Evolutionary conservation across 1,140 invertebrate species (phyloP).

Genomic region (Drosophila arawakana): DNA sequence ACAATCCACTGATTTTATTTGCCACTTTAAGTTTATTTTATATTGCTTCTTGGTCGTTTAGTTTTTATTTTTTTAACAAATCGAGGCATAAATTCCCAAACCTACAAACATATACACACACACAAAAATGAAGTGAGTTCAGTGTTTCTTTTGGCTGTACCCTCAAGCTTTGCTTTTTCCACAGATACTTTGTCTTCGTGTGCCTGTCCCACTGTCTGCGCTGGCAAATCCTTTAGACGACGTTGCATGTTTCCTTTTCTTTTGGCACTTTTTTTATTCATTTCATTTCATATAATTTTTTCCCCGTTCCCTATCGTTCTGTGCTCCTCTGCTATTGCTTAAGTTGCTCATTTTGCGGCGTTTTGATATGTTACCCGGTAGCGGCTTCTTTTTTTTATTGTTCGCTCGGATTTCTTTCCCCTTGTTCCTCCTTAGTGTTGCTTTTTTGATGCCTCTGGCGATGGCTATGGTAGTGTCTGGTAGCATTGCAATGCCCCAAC

Average conservation of each 20-base stretch:
- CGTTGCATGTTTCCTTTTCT: constrained; percentile 74
- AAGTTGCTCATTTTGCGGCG: constrained; percentile 77
- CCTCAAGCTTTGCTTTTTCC: constrained; percentile 27
- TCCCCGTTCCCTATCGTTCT: constrained; percentile 9
- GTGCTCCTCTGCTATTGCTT: constrained; percentile 36
- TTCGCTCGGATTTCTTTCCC: constrained; percentile 9
- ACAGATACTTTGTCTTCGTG: constrained; percentile 71
- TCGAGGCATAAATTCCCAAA: constrained; percentile 74
- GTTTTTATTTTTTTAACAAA: constrained; percentile 41
- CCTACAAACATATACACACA: constrained; percentile 32
- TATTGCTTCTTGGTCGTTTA: constrained; percentile 48
- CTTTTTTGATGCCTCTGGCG: constrained; percentile 56
- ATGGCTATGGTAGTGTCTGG: constrained; percentile 38
- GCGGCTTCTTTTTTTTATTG: constrained; percentile 41
- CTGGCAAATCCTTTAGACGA: constrained; percentile 77
- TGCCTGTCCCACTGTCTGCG: constrained; percentile 43
- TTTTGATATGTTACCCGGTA: constrained; percentile 81
- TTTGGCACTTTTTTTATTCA: constrained; percentile 67
- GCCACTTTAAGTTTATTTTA: constrained; percentile 50
- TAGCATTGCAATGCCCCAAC: constrained; percentile 22
- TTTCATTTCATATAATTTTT: constrained; percentile 78
- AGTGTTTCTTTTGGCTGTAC: constrained; percentile 29
- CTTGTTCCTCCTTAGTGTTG: constrained; percentile 55
- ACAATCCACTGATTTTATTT: constrained; percentile 48
- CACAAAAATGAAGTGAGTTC: constrained; percentile 23